phyloP scores from a whole-genome alignment of 2,113 vertebrate species.

The Mustelus asterias region DNA sequence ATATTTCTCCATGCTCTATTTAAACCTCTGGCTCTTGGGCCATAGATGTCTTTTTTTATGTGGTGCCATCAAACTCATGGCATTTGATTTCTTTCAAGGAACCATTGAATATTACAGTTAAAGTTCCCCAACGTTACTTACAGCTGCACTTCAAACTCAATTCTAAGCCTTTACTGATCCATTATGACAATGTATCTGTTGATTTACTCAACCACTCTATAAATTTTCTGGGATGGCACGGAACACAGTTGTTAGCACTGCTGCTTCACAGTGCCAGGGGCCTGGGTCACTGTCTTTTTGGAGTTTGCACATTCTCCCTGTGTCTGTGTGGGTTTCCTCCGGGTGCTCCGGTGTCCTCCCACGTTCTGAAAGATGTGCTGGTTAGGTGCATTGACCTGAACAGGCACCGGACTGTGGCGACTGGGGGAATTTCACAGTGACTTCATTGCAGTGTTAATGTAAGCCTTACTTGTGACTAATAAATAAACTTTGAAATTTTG shows the following conservation, averaged over 20 bases:
- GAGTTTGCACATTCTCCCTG: no score
- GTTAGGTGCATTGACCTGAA: no score
- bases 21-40: not conserved
- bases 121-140: not conserved
- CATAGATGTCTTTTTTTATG: not conserved
- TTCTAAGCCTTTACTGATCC: not conserved
- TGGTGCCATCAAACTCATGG: not conserved
- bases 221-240: not conserved
- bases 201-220: not conserved
- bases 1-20: not conserved
- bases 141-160: not conserved
- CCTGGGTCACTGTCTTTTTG: no score
- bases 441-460: no score
- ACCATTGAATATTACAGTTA: not conserved
- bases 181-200: not conserved
- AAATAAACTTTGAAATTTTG: not conserved
- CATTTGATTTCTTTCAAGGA: not conserved
- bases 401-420: no score
- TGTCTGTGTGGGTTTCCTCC: no score
- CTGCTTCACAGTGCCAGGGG: no score
- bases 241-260: no score
- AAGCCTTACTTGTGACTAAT: no score
- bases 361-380: no score
- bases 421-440: no score
- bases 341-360: no score